Evolutionary conservation across 2,888 invertebrate genomes (phyloP), one percentile per base, ranked within the genome.

Genomic region (Drosophila pseudotalamancana): DNA sequence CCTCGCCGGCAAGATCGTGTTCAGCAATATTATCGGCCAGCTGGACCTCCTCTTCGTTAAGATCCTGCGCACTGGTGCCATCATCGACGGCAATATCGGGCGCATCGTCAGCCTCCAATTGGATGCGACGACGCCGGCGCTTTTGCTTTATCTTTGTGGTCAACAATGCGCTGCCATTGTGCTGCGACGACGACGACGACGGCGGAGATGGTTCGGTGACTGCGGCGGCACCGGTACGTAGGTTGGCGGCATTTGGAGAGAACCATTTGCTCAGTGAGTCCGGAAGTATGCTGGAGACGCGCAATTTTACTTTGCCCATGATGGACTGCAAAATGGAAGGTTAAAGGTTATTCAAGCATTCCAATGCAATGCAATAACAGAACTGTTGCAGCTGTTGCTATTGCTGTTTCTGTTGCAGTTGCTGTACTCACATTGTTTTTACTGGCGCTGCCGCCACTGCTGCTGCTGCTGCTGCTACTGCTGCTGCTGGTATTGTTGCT

Each of bases 231-330:
- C 21, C 40, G 14, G 6, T 27, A 9, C 29, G 18, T 1, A 21
- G 21, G 11, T 19, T 19, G 29, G 59, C 27, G 0, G 40, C 8
- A 8, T 11, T 81, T 25, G 90, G 90, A 40, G 90, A 90, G 69
- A 91, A 91, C 91, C 91, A 91, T 72, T 89, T 89, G 35, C 87
- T 86, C 6, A 91, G 62, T 40, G 89, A 88, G 49, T 85, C 85
- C 42, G 91, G 90, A 16, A 91, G 63, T 43, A 91, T 91, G 65
- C 88, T 90, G 6, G 91, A 87, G 8, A 91, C 90, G 29, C 90
- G 89, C 40, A 87, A 89, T 56, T 89, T 90, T 29, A 91, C 87
- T 81, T 90, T 91, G 57, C 88, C 89, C 61, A 91, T 90, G 64
- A 91, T 88, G 51, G 91, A 91, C 91, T 91, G 11, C 21, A 14